A percentile compares a stretch with the other conserved stretches of the same genome.
Conservation (phyloP, 2,888 invertebrate genomes). For the Mythimna loreyi region DNA sequence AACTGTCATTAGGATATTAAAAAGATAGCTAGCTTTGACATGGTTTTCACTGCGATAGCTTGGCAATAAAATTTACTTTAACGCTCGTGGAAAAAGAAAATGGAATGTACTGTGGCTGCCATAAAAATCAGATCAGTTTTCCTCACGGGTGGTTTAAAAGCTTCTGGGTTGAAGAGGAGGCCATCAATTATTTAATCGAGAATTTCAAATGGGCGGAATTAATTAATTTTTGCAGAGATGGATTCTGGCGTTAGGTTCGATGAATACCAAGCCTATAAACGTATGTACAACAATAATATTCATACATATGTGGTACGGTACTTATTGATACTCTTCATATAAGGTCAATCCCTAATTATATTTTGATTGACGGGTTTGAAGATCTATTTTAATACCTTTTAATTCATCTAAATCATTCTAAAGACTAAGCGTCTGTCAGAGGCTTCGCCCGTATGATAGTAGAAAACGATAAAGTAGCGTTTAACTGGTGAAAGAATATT, state of each 20-base stretch:
- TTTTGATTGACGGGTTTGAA: neutral
- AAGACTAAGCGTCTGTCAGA: neutral
- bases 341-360: neutral
- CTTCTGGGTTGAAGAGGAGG: slow-evolving; percentile 12
- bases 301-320: neutral
- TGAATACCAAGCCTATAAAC: neutral
- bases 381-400: neutral
- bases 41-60: slow-evolving; percentile 30
- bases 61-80: slow-evolving; percentile 31
- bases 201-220: slow-evolving; percentile 29
- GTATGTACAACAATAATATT: neutral
- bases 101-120: slow-evolving; percentile 22
- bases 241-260: too few relatives aligned
- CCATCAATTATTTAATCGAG: slow-evolving; percentile 39
- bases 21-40: slow-evolving; percentile 8
- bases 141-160: slow-evolving; percentile 25
- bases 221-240: slow-evolving; percentile 24
- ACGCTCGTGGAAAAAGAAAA: slow-evolving; percentile 28
- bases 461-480: too few relatives aligned
- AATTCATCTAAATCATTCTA: neutral
- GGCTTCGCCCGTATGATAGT: too few relatives aligned
- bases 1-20: slow-evolving; percentile 29
- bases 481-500: too few relatives aligned
- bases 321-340: neutral
- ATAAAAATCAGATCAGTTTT: slow-evolving; percentile 53